Conservation (phyloP, 2,113 vertebrate genomes). For the Psilopogon haemacephalus region DNA sequence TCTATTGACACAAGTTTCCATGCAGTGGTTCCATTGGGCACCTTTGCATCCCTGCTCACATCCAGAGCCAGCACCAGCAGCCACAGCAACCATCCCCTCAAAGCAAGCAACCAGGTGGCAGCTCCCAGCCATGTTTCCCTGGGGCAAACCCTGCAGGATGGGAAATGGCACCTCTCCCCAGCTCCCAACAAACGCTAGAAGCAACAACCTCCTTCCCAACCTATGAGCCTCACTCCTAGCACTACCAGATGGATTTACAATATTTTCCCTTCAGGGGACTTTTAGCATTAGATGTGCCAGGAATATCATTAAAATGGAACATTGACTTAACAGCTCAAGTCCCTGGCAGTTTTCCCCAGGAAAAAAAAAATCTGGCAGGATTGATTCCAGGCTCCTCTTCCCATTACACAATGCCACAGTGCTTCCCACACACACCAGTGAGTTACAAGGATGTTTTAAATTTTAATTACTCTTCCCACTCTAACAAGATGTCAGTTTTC, state of each 20-base stretch:
- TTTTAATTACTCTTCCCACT: background rate
- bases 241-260: background rate
- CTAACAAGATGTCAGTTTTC: background rate
- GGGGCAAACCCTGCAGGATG: background rate
- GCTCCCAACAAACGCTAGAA: background rate
- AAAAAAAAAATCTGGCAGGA: slow-evolving; percentile 11
- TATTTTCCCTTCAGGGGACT: slow-evolving; percentile 62
- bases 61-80: background rate
- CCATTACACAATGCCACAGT: background rate
- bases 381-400: slow-evolving; percentile 15
- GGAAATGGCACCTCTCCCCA: background rate
- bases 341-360: background rate
- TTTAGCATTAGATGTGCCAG: slow-evolving; percentile 31
- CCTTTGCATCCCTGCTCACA: background rate
- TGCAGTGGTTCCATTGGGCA: fast-evolving
- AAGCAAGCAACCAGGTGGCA: background rate
- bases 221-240: background rate
- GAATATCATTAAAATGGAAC: slow-evolving; percentile 51
- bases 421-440: slow-evolving; percentile 2
- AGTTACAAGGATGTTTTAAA: background rate
- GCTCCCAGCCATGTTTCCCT: background rate
- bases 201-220: background rate
- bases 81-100: background rate
- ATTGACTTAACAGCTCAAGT: slow-evolving; percentile 42
- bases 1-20: background rate